Evolutionary conservation across 2,888 invertebrate genomes (phyloP), one percentile per base, ranked within the genome.

Genomic region (Acleris holmiana): DNA sequence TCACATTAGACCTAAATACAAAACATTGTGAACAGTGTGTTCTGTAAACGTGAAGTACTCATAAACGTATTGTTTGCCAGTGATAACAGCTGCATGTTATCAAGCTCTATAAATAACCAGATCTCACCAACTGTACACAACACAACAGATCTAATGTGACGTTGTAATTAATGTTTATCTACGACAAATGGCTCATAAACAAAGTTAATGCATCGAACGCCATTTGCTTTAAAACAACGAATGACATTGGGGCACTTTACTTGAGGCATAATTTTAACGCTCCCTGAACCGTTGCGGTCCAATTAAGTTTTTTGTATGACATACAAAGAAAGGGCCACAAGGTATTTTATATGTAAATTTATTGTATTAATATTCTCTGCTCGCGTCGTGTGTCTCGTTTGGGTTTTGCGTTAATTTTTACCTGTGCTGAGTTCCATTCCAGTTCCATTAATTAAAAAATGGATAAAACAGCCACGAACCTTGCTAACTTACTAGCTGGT

Each of bases 51-150:
- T 48, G n/a, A 40, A 64, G 48, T 25, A 50, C 54, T 65, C 35
- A 58, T 50, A 55, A 59, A 55, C 82, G 83, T 83, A 83, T 85
- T 88, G 85, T 87, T 83, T 83, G 82, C 80, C 75, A 76, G 72
- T 80, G 88, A 89, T 89, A 88, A 88, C 77, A 71, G 76, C 69
- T 76, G 74, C 73, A 76, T 76, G 77, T 84, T 88, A 89, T 89
- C 89, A 83, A 77, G 74, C 76, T 75, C 83, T 86, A 85, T 85
- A 82, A 82, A 86, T 85, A 86, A 73, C 70, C 50, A 63, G 63
- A 66, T 67, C 67, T 63, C 59, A 50, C 62, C 51, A 54, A 54
- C 58, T 57, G 61, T 35, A 50, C 48, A 21, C 62, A 62, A 53
- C 49, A 61, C 62, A 64, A 63, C 63, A 58, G 17, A 60, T 65